Evolutionary conservation across 2,797 vertebrate genomes (phyloP), one percentile per base, ranked within the genome.

Genomic region (Erethizon dorsatum): DNA sequence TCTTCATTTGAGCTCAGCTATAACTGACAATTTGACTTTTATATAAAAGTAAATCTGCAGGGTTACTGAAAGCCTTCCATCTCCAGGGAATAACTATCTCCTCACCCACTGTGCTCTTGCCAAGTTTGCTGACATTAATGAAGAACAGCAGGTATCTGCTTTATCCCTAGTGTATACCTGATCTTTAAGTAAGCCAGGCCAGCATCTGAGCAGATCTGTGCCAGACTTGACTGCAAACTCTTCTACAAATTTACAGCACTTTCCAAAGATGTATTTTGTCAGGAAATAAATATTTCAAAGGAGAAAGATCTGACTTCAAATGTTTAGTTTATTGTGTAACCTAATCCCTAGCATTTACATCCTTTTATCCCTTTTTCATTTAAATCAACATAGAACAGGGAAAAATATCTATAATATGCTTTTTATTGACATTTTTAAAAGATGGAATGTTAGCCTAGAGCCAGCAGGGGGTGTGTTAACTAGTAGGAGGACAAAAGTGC

Each of bases 341-440:
- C 57, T 83, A 97, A 87, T 96, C 91, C 73, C 45, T 78, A 96
- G 37, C 82, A 95, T 78, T 97, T 98, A 90, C 24, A n/a, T 90
- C 91, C 79, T 97, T 97, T 95, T 89, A 2, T 22, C 71, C 67
- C 57, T 95, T 97, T 96, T 97, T 75, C 89, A 85, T 97, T 97
- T 84, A 96, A 97, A 94, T 95, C 71, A 90, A 67, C 67, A 96
- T 90, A 88, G 93, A 98, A 83, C 33, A 95, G 61, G 85, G 80
- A 13, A 97, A 98, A 97, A 92, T 91, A 71, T 84, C 69, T 97
- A 71, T 94, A 95, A 91, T 94, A 92, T 92, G 85, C 71, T 73
- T 97, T 98, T 95, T 96, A 97, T 97, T 98, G 98, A 94, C 83
- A 71, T 97, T 98, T 97, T 94, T 67, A 94, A 90, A 97, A 98